Percentiles rank a stretch among this genome's conserved stretches.
These are phyloP conservation scores for Garra rufa DNA, from an alignment of 2,113 vertebrate species.

Conservation along the genomic window DNA sequence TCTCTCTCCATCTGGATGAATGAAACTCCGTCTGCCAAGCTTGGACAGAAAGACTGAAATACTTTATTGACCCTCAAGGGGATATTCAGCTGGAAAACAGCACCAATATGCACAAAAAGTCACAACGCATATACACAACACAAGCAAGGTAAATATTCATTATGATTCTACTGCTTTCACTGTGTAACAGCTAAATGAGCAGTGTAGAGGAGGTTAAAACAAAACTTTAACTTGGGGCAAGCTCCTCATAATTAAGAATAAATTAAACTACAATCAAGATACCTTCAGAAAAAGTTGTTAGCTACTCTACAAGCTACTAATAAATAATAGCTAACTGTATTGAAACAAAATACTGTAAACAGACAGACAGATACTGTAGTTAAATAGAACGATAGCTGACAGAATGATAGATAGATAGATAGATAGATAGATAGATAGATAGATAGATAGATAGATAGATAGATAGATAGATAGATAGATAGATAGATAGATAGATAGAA, in stretches of 20 bases:
- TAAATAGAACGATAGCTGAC: not conserved
- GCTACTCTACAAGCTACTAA: not conserved
- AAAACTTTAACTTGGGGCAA: not conserved
- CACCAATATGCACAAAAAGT: not conserved
- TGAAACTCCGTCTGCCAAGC: constrained; percentile 61
- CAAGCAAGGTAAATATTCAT: not conserved
- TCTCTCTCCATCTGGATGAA: constrained; percentile 68
- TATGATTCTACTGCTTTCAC: not conserved
- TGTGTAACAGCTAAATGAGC: not conserved
- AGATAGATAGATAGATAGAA: not conserved
- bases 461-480: not conserved
- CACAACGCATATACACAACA: not conserved
- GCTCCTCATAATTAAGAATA: not conserved
- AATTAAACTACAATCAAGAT: not conserved
- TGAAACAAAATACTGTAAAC: not conserved
- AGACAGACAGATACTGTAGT: not conserved
- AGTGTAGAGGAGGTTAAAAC: no score
- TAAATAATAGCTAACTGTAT: not conserved
- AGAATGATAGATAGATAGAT: not conserved
- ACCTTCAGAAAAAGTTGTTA: not conserved
- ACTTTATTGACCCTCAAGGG: constrained; percentile 43
- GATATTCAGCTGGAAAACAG: constrained; percentile 25
- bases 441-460: not conserved
- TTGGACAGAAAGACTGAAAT: constrained; percentile 47
- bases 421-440: not conserved